Base-by-base conservation (phyloP, 2,113 vertebrate species). In the Anolis carolinensis region DNA sequence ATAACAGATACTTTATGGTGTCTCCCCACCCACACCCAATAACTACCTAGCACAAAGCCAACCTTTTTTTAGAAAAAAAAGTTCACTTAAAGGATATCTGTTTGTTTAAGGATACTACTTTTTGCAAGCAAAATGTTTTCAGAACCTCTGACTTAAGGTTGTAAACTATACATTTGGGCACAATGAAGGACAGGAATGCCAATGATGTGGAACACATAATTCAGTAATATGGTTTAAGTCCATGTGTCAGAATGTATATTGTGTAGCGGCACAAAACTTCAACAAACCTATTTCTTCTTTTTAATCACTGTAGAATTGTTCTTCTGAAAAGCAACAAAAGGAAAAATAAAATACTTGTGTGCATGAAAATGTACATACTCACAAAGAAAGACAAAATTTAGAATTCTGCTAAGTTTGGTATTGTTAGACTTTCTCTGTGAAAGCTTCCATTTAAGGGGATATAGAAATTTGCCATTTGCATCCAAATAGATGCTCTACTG, bases 221-320 rank as follows among this genome's bases (percentile, higher is more conserved):
- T 79, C 86, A 93, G 87, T 82, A 92, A 89, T 72, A 94, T 88
- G 90, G 86, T 86, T 93, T 91, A 92, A 94, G 65, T 75, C 71
- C 34, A 76, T 39, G 75, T 68, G 74, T 89, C 87, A 91, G 82
- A n/a, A 70, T 91, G 5, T 80, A 62, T 86, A 30, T 85, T 0
- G 0, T 62, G 74, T 67, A 63, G 79, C 87, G 92, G 77, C 25
- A 16, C 16, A 93, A 59, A 82, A 55, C 67, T 50, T 85, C 79
- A 85, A 44, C 0, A 82, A 93, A 84, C 7, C 2, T 0, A 85
- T 75, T 88, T 67, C 84, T 75, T 20, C 48, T 87, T 93, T 91
- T 92, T 93, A 81, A 84, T 82, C 27, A 85, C 72, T 23, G 18
- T 88, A 92, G n/a, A 94, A 91, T 1, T 13, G 91, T 91, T 87